Evolutionary conservation across 2,113 vertebrate species (phyloP), one percentile per base, ranked within the genome.

Genomic region (Grammatotria lemairii): DNA sequence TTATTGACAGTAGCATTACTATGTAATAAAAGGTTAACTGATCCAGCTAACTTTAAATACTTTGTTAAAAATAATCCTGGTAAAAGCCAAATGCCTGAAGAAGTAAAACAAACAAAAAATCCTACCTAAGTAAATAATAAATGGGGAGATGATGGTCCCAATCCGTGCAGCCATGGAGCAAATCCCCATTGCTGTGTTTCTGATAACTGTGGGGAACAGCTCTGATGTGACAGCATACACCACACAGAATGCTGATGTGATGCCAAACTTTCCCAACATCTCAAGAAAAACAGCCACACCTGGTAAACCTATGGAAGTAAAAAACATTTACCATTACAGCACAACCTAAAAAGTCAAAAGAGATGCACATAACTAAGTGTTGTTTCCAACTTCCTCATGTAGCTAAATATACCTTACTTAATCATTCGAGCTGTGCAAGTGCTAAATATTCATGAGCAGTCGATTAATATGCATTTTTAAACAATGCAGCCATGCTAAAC

Each of bases 181-280:
- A 2, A 96, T 95, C 1, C 97, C 98, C 1, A 99, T 97, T 0
- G 97, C 98, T 96, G 97, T 97, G 89, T 97, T 98, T 13, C 98
- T 94, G 87, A 98, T 96, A 2, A 97, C 89, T 0, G 98, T 98
- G 2, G 98, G 98, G 92, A 98, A 98, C 23, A 98, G 95, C 91
- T 99, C 98, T 9, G 97, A 96, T 0, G 97, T 96, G 93, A 97
- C 96, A 3, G 97, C 93, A 3, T 98, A 99, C 9, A 98, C 95
- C 82, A 98, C 95, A 12, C 97, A 97, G 88, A 98, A 98, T 0
- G 97, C 97, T 1, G 97, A 88, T 0, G 98, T 98, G 85, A 98
- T 83, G 12, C 97, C 97, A 31, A 98, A 98, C 75, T 99, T 99
- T 8, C 98, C 98, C 16, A 98, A 13, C 97, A 98, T 98, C 92